Evolutionary conservation across 2,888 invertebrate genomes (phyloP), one percentile per base, ranked within the genome.

Genomic region (Polyommatus iphigenia): DNA sequence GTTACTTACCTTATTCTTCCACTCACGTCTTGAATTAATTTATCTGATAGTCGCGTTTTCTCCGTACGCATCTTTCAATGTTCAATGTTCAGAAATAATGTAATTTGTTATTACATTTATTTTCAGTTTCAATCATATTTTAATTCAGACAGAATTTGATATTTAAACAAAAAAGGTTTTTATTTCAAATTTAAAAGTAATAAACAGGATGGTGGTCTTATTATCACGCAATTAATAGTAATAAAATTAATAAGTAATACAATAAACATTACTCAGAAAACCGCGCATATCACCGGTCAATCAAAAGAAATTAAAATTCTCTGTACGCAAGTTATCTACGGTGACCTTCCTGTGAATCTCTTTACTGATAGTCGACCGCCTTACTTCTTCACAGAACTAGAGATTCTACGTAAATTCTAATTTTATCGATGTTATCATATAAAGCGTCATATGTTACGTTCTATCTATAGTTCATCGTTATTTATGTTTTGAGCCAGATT

Each of bases 351-450:
- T 80, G 81, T 77, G 78, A 3, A 62, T 88, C 85, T 79, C 15
- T 84, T 84, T 88, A 88, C 79, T 86, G 89, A 89, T 89, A 88
- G 79, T 79, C 82, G 80, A 86, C 86, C 86, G 83, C 83, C 79
- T 83, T 85, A 88, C 87, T 88, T 83, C 77, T 90, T 88, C 87
- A 85, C 41, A 79, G 88, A 89, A 89, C 78, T 83, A 77, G 76
- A 80, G 73, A 78, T 77, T 80, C 79, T 79, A 46, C 76, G 80
- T 79, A 80, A 80, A 78, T 79, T 78, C 79, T 77, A 77, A 24
- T 81, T 82, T 79, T 80, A 77, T 79, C 78, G 80, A 78, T 80
- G 79, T 82, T 80, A 80, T 80, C 79, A 79, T 78, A 78, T 78
- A 78, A 59, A 4, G 67, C 5, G 29, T 67, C 15, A 20, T 5